These are phyloP conservation scores for Drosophila mimica DNA, from an alignment of 2,888 invertebrate species.

Conservation along the genomic window DNA sequence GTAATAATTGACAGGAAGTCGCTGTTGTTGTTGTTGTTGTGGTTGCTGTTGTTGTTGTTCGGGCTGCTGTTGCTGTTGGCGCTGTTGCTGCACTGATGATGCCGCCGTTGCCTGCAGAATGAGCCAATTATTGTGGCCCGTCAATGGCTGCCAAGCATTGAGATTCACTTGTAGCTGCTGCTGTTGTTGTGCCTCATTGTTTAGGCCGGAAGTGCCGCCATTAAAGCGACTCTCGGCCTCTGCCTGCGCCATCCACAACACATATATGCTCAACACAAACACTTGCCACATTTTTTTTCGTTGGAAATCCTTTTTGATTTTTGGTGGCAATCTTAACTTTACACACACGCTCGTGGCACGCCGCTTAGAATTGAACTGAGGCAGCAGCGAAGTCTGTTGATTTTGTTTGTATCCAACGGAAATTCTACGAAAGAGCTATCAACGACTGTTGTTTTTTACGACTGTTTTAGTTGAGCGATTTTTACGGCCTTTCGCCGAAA, in stretches of 20 bases:
- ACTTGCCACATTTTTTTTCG: constrained; percentile 63
- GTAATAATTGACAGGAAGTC: constrained; percentile 76
- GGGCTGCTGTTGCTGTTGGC: constrained; percentile 9
- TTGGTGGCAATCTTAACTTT: not conserved
- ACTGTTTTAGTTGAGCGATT: constrained; percentile 72
- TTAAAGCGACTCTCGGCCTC: constrained; percentile 52
- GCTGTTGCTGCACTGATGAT: constrained; percentile 41
- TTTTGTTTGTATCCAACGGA: constrained; percentile 44
- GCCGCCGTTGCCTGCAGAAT: constrained; percentile 73
- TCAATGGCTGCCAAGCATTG: constrained; percentile 72
- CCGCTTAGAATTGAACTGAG: constrained; percentile 70
- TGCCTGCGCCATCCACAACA: constrained; percentile 45
- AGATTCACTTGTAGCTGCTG: constrained; percentile 58
- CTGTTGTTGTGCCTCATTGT: constrained; percentile 23
- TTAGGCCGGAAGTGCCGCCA: constrained; percentile 54
- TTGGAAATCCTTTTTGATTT: constrained; percentile 21
- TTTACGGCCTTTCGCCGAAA: constrained; percentile 72
- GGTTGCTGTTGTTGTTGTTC: constrained; percentile 7
- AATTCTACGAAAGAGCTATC: constrained; percentile 54
- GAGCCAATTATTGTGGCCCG: constrained; percentile 74
- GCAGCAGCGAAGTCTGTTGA: constrained; percentile 16
- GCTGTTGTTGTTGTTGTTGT: constrained; percentile 28
- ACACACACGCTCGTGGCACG: constrained; percentile 47
- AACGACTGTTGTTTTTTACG: constrained; percentile 67
- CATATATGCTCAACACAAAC: constrained; percentile 46